Conservation (phyloP, 92 coral and sea anemone genomes). For the Pocillopora grandis region DNA sequence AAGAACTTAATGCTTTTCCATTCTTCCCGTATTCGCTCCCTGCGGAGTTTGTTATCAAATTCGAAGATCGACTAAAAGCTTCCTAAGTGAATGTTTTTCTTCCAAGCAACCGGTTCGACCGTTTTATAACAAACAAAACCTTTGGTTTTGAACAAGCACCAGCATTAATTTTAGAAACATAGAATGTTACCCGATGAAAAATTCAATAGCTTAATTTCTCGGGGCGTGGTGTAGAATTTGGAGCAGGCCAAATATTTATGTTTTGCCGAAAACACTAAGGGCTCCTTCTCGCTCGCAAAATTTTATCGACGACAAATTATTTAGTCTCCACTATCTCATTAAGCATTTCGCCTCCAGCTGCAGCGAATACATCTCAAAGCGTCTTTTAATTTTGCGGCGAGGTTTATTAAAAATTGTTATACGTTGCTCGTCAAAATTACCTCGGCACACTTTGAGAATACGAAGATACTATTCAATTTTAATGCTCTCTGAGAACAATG, state of each 20-base stretch:
- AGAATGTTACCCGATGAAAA: conserved; percentile 81
- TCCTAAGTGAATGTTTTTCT: conserved; percentile 36
- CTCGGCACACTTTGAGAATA: conserved; percentile 23
- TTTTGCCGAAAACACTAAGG: conserved; percentile 47
- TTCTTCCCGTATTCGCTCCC: conserved; percentile 22
- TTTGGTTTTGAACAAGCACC: conserved; percentile 42
- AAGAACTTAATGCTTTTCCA: conserved; percentile 28
- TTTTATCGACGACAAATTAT: conserved; percentile 45
- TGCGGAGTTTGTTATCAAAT: conserved; percentile 39
- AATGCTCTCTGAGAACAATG: conserved; percentile 13
- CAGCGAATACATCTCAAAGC: conserved; percentile 15
- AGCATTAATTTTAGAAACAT: conserved; percentile 59
- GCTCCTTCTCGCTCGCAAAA: conserved; percentile 23
- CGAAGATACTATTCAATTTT: conserved; percentile 43
- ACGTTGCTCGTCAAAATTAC: conserved; percentile 26
- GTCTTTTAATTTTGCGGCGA: conserved; percentile 43
- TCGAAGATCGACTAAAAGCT: conserved; percentile 28
- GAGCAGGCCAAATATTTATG: conserved; percentile 67
- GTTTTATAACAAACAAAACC: conserved; percentile 56
- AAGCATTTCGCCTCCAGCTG: conserved; percentile 43
- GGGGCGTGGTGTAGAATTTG: conserved; percentile 72
- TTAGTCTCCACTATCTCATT: conserved; percentile 49
- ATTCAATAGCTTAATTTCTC: conserved; percentile 67
- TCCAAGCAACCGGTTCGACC: conserved; percentile 46
- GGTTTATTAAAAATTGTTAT: conserved; percentile 18